Evolutionary conservation across 2,888 invertebrate genomes (phyloP), one percentile per base, ranked within the genome.

Genomic region (Sthenelais limicola): DNA sequence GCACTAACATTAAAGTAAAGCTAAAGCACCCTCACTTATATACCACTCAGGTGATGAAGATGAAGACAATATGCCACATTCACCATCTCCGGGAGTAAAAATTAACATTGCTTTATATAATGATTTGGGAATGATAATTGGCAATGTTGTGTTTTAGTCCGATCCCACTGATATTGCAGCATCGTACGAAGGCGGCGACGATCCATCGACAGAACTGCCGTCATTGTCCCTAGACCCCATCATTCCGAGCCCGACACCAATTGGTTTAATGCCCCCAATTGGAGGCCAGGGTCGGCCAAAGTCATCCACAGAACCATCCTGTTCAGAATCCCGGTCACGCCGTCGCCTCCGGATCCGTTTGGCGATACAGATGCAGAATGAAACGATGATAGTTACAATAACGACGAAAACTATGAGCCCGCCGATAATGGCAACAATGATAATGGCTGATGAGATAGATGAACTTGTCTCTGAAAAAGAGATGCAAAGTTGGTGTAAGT

Each of bases 101-200:
- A n/a, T n/a, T n/a, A n/a, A n/a, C n/a, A n/a, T n/a, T n/a, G n/a
- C n/a, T n/a, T n/a, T n/a, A n/a, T n/a, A n/a, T n/a, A n/a, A n/a
- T n/a, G n/a, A n/a, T n/a, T n/a, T n/a, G n/a, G n/a, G n/a, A n/a
- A n/a, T n/a, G n/a, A n/a, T n/a, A n/a, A n/a, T n/a, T n/a, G n/a
- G n/a, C n/a, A n/a, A n/a, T n/a, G n/a, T n/a, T n/a, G n/a, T n/a
- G n/a, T n/a, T 32, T 56, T 43, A 62, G 38, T 62, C 62, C 7
- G 62, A 62, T 15, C 62, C 62, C 24, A 35, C 35, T 18, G 62
- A 62, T 43, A 62, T 62, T 35, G 62, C 62, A 9, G 62, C 62
- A 43, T 62, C 62, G 62, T 62, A 62, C 26, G 62, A 62, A 1
- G 62, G 62, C 35, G 62, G 62, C 12, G 62, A 62, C 24, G 38